Evolutionary conservation across 37 sponge, comb jelly and placozoan genomes (phyloP).

Genomic region (Haliclona indistincta): DNA sequence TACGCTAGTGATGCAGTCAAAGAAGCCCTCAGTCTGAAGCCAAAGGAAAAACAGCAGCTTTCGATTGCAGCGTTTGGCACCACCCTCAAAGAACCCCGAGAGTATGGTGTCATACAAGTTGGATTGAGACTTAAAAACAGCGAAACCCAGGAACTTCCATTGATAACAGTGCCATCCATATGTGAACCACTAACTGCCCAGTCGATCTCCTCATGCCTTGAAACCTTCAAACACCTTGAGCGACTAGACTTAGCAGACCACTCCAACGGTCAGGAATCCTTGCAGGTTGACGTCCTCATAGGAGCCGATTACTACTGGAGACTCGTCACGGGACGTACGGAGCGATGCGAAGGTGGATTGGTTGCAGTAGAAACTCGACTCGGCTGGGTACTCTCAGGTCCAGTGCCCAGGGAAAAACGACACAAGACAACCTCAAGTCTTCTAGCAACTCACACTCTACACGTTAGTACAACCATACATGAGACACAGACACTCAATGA

Average conservation of each 20-base stretch:
- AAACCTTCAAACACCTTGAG: no score
- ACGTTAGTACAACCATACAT: background rate
- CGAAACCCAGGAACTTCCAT: background rate
- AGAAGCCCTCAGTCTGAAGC: background rate
- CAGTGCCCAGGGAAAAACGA: slow-evolving; percentile 7
- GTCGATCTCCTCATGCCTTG: no score
- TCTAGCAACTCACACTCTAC: slow-evolving; percentile 14
- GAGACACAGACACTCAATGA: slow-evolving; percentile 3
- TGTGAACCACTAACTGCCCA: slow-evolving; percentile 39
- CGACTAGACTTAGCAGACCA: no score
- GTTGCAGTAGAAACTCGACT: slow-evolving; percentile 21
- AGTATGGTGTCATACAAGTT: slow-evolving; percentile 9
- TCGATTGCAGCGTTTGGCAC: slow-evolving; percentile 23
- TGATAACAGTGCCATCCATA: slow-evolving; percentile 23
- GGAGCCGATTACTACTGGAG: no score
- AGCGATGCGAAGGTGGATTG: no score
- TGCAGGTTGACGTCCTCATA: slow-evolving; percentile 12
- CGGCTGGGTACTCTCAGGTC: slow-evolving; percentile 42
- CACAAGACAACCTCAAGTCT: no score
- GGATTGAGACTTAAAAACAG: slow-evolving; percentile 9
- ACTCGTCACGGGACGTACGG: no score
- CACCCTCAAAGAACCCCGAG: background rate
- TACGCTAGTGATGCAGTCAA: slow-evolving; percentile 10
- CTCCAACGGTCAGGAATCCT: slow-evolving; percentile 7
- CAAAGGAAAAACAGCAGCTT: background rate